Evolutionary conservation across 2,888 invertebrate genomes (phyloP).

Genomic region (Lobophora halterata): DNA sequence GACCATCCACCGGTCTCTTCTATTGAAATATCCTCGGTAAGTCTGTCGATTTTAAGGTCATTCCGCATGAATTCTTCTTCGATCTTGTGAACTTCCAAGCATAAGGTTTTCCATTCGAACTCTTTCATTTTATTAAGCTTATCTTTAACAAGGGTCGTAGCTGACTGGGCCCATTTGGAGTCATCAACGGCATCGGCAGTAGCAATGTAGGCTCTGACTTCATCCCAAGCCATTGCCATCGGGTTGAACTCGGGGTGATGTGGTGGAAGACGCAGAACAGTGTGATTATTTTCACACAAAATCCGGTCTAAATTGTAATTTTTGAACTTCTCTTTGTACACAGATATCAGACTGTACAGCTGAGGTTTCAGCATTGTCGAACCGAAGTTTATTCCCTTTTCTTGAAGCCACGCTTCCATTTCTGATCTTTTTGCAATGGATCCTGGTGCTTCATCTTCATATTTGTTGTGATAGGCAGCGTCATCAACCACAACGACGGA

Average conservation of each 20-base stretch:
- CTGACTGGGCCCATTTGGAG: too few species aligned
- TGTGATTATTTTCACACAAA: constrained; percentile 5
- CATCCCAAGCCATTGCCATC: constrained; percentile 11
- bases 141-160: too few species aligned
- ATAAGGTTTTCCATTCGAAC: too few species aligned
- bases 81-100: too few species aligned
- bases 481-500: constrained; percentile 8
- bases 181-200: too few species aligned
- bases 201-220: constrained; percentile 3
- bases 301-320: constrained; percentile 11
- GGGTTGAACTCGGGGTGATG: constrained; percentile 17
- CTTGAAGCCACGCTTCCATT: constrained; percentile 17
- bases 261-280: constrained; percentile 12
- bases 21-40: too few species aligned
- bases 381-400: constrained; percentile 14
- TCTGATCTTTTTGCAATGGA: constrained; percentile 11
- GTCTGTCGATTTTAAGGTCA: too few species aligned
- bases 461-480: constrained; percentile 8
- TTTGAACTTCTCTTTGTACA: constrained; percentile 10
- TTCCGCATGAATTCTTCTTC: too few species aligned
- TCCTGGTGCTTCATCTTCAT: constrained; percentile 7
- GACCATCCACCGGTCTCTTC: too few species aligned
- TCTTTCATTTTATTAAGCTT: too few species aligned
- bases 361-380: constrained; percentile 12
- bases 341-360: constrained; percentile 37